Conservation (phyloP, 2,888 invertebrate species). For the Perithous albicinctus region DNA sequence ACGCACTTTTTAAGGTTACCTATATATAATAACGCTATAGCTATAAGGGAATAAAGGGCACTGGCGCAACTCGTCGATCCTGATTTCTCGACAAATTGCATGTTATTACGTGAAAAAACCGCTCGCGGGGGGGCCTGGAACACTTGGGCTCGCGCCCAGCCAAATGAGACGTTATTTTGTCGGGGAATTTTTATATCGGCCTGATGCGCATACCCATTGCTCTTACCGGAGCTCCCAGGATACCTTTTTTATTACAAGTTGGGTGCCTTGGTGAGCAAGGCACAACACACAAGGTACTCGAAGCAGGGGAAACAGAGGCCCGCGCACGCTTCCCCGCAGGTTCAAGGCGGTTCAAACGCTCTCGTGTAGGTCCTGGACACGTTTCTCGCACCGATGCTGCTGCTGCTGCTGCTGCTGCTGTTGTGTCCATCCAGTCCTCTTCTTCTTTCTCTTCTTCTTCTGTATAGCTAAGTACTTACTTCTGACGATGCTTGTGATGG, state of each 20-base stretch:
- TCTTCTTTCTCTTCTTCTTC: slow-evolving; percentile 21
- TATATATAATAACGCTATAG: slow-evolving; percentile 21
- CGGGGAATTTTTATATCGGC: slow-evolving; percentile 67
- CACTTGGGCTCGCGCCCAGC: slow-evolving; percentile 61
- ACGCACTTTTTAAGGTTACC: slow-evolving; percentile 20
- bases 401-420: slow-evolving; percentile 37
- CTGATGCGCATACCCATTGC: slow-evolving; percentile 50
- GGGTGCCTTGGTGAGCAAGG: background rate
- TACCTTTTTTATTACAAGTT: slow-evolving; percentile 59
- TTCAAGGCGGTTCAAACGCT: slow-evolving; percentile 69
- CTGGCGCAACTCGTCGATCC: slow-evolving; percentile 33
- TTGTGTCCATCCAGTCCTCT: slow-evolving; percentile 33
- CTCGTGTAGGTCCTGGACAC: slow-evolving; percentile 34
- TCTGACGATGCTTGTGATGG: slow-evolving; percentile 36
- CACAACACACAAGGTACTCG: background rate
- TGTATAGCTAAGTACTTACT: background rate
- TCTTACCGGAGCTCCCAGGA: slow-evolving; percentile 57
- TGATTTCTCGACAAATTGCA: slow-evolving; percentile 74
- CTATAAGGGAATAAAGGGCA: slow-evolving; percentile 32
- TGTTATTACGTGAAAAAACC: slow-evolving; percentile 73
- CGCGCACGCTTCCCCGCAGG: slow-evolving; percentile 60
- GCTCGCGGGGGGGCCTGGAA: slow-evolving; percentile 48
- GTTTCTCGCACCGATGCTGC: slow-evolving; percentile 46
- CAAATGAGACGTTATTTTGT: slow-evolving; percentile 80
- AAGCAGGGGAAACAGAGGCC: background rate